Evolutionary conservation across 2,113 vertebrate genomes (phyloP), one percentile per base, ranked within the genome.

Genomic region (Amphiprion percula): DNA sequence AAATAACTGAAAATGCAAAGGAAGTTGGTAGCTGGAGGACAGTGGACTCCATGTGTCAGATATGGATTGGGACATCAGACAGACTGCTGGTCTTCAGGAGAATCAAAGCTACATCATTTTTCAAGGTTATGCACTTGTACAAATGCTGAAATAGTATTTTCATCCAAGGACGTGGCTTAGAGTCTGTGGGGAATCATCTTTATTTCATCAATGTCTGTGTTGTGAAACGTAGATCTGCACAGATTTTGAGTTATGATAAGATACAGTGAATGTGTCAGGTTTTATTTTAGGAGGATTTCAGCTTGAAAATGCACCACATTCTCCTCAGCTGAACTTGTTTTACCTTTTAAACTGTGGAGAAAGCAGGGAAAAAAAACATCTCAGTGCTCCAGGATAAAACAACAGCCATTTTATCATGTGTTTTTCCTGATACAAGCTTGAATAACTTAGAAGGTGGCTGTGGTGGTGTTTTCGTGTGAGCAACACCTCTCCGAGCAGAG

Each of bases 11-110:
- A 79, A 69, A 65, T 19, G 23, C 15, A 61, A 33, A 72, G 53
- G 59, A 16, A 54, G 70, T 59, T 52, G 61, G 28, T 47, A 60
- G 73, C 14, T 50, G 41, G 53, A 84, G 69, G 76, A 68, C 60
- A 46, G 46, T 10, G 53, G 46, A 47, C 60, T 86, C 44, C 2
- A 11, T 55, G 10, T 66, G 55, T 58, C 65, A 72, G 72, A 62
- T 74, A 83, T 86, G 67, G 41, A 83, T 78, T 21, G 44, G 74
- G 49, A 73, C 70, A 80, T 88, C 79, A 85, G 83, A 79, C 73
- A 58, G 26, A 59, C 73, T 33, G 39, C 68, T 65, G 77, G 64
- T 82, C 82, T 79, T 72, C 37, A 61, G 70, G 54, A 52, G 60
- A 70, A 77, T 88, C 82, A 86, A 79, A 87, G 78, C 76, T 1